Percentiles rank a stretch among this genome's conserved stretches.
phyloP scores from a whole-genome alignment of 2,113 vertebrate species.

The Ariopsis seemanni region DNA sequence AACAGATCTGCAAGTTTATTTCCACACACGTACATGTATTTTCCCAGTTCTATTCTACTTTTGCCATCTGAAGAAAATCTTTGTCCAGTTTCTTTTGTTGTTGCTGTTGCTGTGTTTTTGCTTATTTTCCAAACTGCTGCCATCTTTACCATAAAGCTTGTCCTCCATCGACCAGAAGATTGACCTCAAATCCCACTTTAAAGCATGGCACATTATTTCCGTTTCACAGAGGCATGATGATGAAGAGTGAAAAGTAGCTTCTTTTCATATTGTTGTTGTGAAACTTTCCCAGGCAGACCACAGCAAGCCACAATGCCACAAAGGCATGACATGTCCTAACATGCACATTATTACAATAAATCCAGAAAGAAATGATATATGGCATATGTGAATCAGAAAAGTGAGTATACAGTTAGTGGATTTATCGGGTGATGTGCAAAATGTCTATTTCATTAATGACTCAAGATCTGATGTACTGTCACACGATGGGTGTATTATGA shows the following conservation, averaged over 20 bases:
- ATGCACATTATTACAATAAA: not conserved
- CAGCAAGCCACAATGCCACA: constrained; percentile 42
- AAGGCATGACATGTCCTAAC: not conserved
- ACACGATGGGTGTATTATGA: not conserved
- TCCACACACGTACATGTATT: not conserved
- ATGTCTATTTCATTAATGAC: not conserved
- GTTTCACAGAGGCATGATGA: not conserved
- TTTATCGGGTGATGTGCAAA: not conserved
- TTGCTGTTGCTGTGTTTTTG: not conserved
- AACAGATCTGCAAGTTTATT: not conserved
- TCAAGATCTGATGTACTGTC: not conserved
- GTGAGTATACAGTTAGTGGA: not conserved
- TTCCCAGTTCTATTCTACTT: not conserved
- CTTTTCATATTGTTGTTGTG: constrained; percentile 51
- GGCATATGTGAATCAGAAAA: not conserved
- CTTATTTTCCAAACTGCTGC: not conserved
- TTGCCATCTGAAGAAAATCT: not conserved
- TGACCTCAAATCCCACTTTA: not conserved
- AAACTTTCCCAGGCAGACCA: constrained; percentile 62
- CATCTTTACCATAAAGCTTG: not conserved
- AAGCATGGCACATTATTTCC: too few relatives aligned
- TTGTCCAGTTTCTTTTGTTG: not conserved
- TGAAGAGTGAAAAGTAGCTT: not conserved
- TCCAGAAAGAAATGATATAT: not conserved
- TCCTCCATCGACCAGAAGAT: not conserved